Evolutionary conservation across 1,140 invertebrate genomes (phyloP).

Genomic region (Zaprionus tsacasi): DNA sequence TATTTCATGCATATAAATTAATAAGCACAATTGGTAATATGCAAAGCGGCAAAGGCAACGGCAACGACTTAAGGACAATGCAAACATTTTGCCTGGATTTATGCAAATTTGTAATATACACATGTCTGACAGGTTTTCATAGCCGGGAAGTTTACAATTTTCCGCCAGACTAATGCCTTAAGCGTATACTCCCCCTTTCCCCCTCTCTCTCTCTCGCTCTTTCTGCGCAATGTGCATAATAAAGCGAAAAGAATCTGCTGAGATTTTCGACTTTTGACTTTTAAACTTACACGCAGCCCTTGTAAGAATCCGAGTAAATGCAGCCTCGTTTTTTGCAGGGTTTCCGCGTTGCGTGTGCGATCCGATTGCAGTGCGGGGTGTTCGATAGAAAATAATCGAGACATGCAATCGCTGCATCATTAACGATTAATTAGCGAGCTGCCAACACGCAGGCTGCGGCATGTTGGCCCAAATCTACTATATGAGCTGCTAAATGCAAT

Average conservation of each 20-base stretch:
- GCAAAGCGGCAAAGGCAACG: conserved; percentile 1
- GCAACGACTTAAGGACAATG: conserved; percentile 43
- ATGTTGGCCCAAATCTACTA: neutral
- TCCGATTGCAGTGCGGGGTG: conserved; percentile 32
- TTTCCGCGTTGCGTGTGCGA: conserved; percentile 71
- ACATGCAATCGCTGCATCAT: conserved; percentile 69
- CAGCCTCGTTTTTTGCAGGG: conserved; percentile 51
- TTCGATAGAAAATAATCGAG: conserved; percentile 51
- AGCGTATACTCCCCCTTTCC: neutral
- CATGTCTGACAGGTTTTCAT: conserved; percentile 28
- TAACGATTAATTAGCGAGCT: conserved; percentile 70
- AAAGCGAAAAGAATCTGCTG: conserved; percentile 26
- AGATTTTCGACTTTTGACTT: conserved; percentile 20
- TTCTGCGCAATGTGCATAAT: conserved; percentile 59
- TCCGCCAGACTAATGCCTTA: conserved; percentile 47
- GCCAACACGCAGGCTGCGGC: conserved; percentile 41
- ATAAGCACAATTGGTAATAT: conserved; percentile 40
- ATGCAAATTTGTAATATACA: conserved; percentile 68
- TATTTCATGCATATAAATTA: conserved; percentile 62
- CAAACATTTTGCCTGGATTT: conserved; percentile 67
- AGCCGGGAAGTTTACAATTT: conserved; percentile 43
- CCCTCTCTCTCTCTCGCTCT: conserved; percentile 6
- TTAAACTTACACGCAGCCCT: neutral
- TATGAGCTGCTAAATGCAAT: conserved; percentile 50
- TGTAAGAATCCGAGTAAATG: conserved; percentile 37